These are phyloP conservation scores for Geopemphigus sp. DNA, from an alignment of 1,140 invertebrate genomes.

Conservation along the genomic window DNA sequence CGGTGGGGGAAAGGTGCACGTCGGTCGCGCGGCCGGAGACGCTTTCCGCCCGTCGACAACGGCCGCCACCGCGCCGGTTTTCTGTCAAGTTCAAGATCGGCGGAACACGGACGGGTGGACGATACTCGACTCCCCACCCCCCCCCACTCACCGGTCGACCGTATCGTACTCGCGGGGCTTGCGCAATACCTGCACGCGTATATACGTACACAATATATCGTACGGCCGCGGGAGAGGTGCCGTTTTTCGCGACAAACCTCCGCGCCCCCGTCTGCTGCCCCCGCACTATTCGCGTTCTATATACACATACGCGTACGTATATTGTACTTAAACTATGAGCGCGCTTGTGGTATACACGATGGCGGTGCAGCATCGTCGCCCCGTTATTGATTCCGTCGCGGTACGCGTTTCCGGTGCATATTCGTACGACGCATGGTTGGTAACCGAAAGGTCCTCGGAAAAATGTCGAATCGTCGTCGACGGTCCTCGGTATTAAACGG, in stretches of 20 bases:
- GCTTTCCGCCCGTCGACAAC: not conserved
- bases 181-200: not conserved
- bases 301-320: not conserved
- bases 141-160: too few species aligned
- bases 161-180: not conserved
- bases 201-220: too few species aligned
- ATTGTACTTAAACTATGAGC: not conserved
- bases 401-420: conserved; percentile 3
- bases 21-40: not conserved
- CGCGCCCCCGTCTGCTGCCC: not conserved
- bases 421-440: too few species aligned
- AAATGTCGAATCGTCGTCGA: too few species aligned
- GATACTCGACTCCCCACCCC: too few species aligned
- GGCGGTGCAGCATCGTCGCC: not conserved
- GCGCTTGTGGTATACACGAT: too few species aligned
- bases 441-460: too few species aligned
- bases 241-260: not conserved
- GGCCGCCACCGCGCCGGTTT: not conserved
- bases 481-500: too few species aligned
- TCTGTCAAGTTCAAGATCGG: conserved; percentile 48
- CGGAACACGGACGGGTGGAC: not conserved
- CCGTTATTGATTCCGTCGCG: not conserved
- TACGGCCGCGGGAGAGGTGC: not conserved
- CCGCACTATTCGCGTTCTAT: not conserved
- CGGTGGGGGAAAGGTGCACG: conserved; percentile 25